phyloP scores from a whole-genome alignment of 2,113 vertebrate genomes.

The Poicephalus meyeri region DNA sequence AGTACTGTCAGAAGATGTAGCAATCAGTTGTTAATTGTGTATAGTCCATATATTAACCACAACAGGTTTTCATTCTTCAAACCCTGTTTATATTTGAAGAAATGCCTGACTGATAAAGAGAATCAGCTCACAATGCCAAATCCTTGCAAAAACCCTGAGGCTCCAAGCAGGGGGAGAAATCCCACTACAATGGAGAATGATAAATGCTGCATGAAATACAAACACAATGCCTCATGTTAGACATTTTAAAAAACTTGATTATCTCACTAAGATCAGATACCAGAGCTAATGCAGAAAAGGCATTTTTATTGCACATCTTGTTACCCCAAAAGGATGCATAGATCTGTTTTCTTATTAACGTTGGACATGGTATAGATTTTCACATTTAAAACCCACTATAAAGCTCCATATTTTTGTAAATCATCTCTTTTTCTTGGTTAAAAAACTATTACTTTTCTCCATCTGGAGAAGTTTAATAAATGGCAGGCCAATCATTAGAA shows the following conservation, averaged over 20 bases:
- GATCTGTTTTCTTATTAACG: not conserved
- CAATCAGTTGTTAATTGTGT: not conserved
- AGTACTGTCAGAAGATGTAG: not conserved
- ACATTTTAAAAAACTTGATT: not conserved
- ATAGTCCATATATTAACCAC: not conserved
- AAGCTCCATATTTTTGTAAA: not conserved
- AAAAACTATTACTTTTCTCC: not conserved
- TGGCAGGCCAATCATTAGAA: not conserved
- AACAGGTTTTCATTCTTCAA: not conserved
- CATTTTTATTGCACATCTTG: not conserved
- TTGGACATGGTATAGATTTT: not conserved
- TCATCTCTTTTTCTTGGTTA: not conserved
- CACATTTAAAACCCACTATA: not conserved
- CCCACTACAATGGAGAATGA: not conserved
- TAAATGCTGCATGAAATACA: not conserved
- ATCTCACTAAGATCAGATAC: not conserved
- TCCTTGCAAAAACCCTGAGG: conserved; percentile 13
- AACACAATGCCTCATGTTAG: not conserved
- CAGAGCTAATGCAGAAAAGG: not conserved
- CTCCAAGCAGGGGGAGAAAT: not conserved
- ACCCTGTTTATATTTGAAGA: conserved; percentile 24
- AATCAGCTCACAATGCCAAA: conserved; percentile 2
- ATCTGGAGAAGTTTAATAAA: conserved; percentile 4
- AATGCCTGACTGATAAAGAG: conserved; percentile 20
- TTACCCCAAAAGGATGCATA: not conserved